phyloP scores from a whole-genome alignment of 1,140 invertebrate species.

The Cherax destructor region DNA sequence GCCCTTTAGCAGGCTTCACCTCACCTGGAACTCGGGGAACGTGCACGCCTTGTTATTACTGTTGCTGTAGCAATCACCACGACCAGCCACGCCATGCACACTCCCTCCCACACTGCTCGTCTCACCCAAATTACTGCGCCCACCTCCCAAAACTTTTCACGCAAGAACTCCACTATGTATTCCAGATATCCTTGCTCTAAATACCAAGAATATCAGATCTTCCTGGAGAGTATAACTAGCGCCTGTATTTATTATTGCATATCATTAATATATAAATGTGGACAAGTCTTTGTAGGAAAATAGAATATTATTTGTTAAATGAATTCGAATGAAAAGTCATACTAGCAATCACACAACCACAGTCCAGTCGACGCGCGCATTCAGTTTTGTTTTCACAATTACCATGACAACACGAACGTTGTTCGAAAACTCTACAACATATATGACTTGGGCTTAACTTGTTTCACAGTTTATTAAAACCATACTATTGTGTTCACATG shows the following conservation, averaged over 20 bases:
- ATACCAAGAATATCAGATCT: background rate
- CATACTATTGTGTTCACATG: background rate
- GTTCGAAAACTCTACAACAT: background rate
- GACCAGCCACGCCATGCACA: background rate
- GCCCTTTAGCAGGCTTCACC: background rate
- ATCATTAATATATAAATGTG: background rate
- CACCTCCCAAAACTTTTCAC: background rate
- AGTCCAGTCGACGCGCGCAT: background rate
- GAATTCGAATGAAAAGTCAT: background rate
- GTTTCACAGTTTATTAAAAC: background rate
- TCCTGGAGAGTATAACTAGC: background rate
- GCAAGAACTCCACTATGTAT: background rate
- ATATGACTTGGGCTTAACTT: background rate
- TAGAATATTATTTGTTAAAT: background rate
- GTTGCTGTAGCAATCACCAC: constrained; percentile 5
- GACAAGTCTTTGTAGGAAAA: background rate
- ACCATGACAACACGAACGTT: background rate
- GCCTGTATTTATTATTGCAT: background rate
- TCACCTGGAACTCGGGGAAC: background rate
- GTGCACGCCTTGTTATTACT: background rate
- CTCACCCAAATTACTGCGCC: background rate
- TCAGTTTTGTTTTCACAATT: background rate
- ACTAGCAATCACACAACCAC: background rate
- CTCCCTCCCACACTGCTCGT: background rate
- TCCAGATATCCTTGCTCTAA: background rate